phyloP scores from a whole-genome alignment of 2,888 invertebrate species.

The Heliconius erato region DNA sequence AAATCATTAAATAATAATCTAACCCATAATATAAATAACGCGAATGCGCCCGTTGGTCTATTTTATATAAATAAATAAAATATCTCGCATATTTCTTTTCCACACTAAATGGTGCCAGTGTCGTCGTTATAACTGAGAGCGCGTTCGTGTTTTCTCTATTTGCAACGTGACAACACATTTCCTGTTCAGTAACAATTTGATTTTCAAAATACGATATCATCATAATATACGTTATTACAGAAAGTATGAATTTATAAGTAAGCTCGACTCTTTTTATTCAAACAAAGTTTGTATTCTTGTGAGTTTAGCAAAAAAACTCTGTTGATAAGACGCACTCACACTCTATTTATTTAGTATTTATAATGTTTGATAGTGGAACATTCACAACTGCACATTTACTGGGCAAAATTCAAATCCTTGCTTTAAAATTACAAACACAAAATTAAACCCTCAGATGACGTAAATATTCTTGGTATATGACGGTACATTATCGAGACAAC shows the following conservation, averaged over 20 bases:
- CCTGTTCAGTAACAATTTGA: not conserved
- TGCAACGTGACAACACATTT: not conserved
- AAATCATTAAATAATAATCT: too few relatives aligned
- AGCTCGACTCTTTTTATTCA: not conserved
- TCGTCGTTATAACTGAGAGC: not conserved
- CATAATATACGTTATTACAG: not conserved
- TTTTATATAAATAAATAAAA: not conserved
- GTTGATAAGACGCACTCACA: not conserved
- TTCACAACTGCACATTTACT: too few relatives aligned
- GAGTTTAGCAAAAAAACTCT: not conserved
- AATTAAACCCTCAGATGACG: too few relatives aligned
- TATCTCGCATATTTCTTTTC: not conserved
- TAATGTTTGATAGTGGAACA: not conserved
- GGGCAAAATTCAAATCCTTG: too few relatives aligned
- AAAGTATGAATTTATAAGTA: not conserved
- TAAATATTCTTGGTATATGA: not conserved
- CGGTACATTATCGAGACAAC: not conserved
- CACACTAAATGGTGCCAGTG: not conserved
- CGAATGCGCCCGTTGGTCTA: too few relatives aligned
- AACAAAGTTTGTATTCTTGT: not conserved
- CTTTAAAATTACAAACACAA: too few relatives aligned
- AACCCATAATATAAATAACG: too few relatives aligned
- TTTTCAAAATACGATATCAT: not conserved
- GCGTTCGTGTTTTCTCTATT: not conserved
- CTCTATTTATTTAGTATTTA: not conserved